phyloP scores from a whole-genome alignment of 2,113 vertebrate genomes.

The Argyrosomus japonicus region DNA sequence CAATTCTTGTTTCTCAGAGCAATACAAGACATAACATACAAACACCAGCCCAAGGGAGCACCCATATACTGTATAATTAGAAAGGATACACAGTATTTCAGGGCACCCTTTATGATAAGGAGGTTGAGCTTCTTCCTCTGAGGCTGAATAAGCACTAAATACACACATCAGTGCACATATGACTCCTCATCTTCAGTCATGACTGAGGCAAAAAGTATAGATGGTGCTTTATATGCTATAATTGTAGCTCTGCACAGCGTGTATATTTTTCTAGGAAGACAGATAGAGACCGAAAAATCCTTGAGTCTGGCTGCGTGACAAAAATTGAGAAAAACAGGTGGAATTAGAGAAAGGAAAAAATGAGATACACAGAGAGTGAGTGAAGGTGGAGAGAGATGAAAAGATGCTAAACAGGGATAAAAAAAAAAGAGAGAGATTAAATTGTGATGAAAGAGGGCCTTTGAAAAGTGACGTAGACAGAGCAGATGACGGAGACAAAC shows the following conservation, averaged over 20 bases:
- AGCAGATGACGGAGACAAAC: slow-evolving; percentile 45
- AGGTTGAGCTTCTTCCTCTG: background rate
- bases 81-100: slow-evolving; percentile 5
- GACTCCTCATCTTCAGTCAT: background rate
- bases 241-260: background rate
- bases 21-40: background rate
- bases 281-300: background rate
- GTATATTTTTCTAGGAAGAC: background rate
- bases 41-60: no score
- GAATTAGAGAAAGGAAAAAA: background rate
- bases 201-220: background rate
- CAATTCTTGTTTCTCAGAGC: background rate
- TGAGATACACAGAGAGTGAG: background rate
- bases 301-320: background rate
- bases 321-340: background rate
- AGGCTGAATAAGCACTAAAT: background rate
- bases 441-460: slow-evolving; percentile 8
- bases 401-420: background rate
- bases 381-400: background rate
- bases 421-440: slow-evolving; percentile 2
- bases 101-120: background rate
- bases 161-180: background rate
- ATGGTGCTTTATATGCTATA: background rate
- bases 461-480: background rate
- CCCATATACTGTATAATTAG: background rate